Conservation (phyloP, 2,113 vertebrate species). For the Redunca redunca region DNA sequence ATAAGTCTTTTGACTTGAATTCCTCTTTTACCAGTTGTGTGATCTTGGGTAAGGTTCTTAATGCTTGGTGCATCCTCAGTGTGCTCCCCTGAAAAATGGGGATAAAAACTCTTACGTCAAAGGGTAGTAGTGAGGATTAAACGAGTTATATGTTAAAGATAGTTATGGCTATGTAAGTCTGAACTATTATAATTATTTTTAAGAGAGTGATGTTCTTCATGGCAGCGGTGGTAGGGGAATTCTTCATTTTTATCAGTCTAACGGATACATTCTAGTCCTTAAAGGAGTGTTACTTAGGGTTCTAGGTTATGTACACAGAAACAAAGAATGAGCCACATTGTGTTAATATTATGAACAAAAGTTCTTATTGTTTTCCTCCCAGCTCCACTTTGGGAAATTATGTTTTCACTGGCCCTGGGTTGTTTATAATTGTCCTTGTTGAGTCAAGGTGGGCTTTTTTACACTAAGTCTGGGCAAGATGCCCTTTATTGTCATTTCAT, state of each 20-base stretch:
- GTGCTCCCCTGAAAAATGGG: not conserved
- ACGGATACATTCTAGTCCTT: not conserved
- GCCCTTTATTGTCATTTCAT: conserved; percentile 52
- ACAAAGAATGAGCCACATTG: not conserved
- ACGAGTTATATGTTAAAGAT: not conserved
- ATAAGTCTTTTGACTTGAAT: not conserved
- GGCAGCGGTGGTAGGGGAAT: not conserved
- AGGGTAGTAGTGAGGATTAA: not conserved
- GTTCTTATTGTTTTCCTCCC: not conserved
- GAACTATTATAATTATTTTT: not conserved
- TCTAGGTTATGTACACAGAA: not conserved
- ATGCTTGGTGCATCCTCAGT: not conserved
- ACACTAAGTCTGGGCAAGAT: not conserved
- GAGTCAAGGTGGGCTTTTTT: conserved; percentile 40
- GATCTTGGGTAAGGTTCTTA: not conserved
- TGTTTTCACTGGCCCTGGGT: not conserved
- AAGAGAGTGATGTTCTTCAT: not conserved
- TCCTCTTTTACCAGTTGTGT: not conserved
- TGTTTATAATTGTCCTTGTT: conserved; percentile 29
- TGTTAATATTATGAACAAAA: not conserved
- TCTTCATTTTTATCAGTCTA: not conserved
- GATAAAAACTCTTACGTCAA: not conserved
- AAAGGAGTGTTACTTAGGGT: not conserved
- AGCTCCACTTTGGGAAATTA: not conserved
- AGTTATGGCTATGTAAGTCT: not conserved